Base-by-base conservation (phyloP, 2,113 vertebrate species). In the Ceyx cyanopectus region DNA sequence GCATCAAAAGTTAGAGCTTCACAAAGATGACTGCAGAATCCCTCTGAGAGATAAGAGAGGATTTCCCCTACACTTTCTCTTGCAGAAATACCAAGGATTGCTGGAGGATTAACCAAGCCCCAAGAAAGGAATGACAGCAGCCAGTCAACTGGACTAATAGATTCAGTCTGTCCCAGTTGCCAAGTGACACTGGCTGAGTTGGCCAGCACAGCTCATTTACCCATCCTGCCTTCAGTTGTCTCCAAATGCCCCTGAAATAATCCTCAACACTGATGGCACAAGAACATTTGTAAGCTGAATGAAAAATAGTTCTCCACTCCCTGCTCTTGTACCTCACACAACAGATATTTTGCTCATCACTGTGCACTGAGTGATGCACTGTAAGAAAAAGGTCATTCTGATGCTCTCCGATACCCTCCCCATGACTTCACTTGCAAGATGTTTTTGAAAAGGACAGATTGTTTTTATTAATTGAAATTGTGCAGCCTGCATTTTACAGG, bases 381-480 rank as follows among this genome's bases (percentile, higher is more conserved):
- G 21, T 48, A 60, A 81, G 60, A 61, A 87, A 37, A 77, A 53
- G 24, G 22, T 3, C 23, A 37, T 83, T 87, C 54, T 24, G 20
- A 12, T 34, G 6, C n/a, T 87, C 56, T 66, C 13, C 50, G n/a
- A 16, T 53, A 43, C 10, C 78, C 46, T 89, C 69, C 2, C 1
- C 24, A 14, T 48, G 85, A 89, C 60, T 91, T 85, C 74, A 46
- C 79, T 82, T 74, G 32, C 46, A n/a, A 17, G 37, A 10, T 74
- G 40, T 72, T 91, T 92, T 50, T 91, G 72, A 91, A 92, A 89
- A 82, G 79, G 72, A 91, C 56, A 93, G 91, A 91, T 40, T 87
- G 19, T 32, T 46, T 85, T 93, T 37, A 82, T 92, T 90, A 89
- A 73, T 50, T 50, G 60, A 88, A 94, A 68, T 32, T 90, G 85